A percentile compares a stretch with the other conserved stretches of the same genome.
phyloP scores from a whole-genome alignment of 2,888 invertebrate species.

The Tryphoninae sp. region DNA sequence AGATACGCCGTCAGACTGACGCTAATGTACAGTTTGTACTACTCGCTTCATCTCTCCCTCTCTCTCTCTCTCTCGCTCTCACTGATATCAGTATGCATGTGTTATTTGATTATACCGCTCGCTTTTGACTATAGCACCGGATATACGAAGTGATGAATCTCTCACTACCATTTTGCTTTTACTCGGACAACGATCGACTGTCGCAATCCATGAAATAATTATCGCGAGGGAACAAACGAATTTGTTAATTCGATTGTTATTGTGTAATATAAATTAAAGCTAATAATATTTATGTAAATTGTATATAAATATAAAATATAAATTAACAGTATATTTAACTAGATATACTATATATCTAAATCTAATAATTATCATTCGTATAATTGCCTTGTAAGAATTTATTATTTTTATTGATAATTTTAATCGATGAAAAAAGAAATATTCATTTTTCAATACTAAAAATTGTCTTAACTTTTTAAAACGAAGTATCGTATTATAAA shows the following conservation, averaged over 20 bases:
- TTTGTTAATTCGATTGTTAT: too few species aligned
- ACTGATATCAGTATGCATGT: too few species aligned
- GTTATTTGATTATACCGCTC: too few species aligned
- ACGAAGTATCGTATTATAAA: background rate
- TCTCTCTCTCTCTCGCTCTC: too few species aligned
- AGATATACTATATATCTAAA: too few species aligned
- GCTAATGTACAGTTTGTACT: constrained; percentile 42
- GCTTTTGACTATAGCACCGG: too few species aligned
- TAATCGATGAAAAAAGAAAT: background rate
- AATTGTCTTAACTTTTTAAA: background rate
- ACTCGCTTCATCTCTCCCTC: constrained; percentile 23
- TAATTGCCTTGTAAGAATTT: background rate
- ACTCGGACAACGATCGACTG: background rate
- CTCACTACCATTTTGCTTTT: background rate
- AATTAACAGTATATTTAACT: too few species aligned
- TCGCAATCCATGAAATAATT: background rate
- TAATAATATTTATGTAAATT: too few species aligned
- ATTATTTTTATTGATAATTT: background rate
- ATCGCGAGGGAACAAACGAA: background rate
- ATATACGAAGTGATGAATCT: background rate
- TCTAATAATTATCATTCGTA: too few species aligned
- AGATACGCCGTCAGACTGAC: constrained; percentile 50
- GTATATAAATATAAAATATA: too few species aligned
- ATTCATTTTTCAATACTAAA: too few species aligned
- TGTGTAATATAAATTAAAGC: too few species aligned